phyloP scores from a whole-genome alignment of 2,797 vertebrate genomes.

The Characodon lateralis region DNA sequence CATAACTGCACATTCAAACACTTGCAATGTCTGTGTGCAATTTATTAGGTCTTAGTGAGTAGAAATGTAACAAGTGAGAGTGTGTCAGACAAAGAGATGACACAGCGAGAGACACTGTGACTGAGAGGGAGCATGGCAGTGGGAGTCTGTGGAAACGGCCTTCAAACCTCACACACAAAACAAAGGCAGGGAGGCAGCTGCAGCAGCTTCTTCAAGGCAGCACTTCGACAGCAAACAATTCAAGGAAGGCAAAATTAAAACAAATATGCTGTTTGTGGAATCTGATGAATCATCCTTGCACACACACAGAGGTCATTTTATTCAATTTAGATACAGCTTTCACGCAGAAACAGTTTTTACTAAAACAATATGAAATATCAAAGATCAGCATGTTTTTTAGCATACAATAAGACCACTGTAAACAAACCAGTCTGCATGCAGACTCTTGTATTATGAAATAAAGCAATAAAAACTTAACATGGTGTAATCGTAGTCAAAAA shows the following conservation, averaged over 20 bases:
- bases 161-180: conserved; percentile 62
- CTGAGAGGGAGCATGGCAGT: conserved; percentile 51
- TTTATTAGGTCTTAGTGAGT: conserved; percentile 27
- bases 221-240: conserved; percentile 42
- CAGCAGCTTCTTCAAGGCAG: conserved; percentile 56
- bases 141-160: conserved; percentile 65
- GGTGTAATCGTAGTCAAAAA: too few relatives aligned
- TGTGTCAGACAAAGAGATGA: conserved; percentile 59
- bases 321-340: conserved; percentile 23
- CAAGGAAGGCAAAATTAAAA: conserved; percentile 57
- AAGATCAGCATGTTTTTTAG: background rate
- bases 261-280: conserved; percentile 46
- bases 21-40: background rate
- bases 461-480: too few relatives aligned
- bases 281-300: conserved; percentile 42
- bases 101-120: conserved; percentile 63
- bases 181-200: conserved; percentile 50
- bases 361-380: conserved; percentile 10
- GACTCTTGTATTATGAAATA: too few relatives aligned
- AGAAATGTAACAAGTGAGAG: conserved; percentile 17
- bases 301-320: conserved; percentile 33
- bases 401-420: background rate
- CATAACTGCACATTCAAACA: background rate
- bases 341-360: conserved; percentile 16
- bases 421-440: background rate